These are phyloP conservation scores for Melanocharis versteri DNA, from an alignment of 2,113 vertebrate species.

Conservation along the genomic window DNA sequence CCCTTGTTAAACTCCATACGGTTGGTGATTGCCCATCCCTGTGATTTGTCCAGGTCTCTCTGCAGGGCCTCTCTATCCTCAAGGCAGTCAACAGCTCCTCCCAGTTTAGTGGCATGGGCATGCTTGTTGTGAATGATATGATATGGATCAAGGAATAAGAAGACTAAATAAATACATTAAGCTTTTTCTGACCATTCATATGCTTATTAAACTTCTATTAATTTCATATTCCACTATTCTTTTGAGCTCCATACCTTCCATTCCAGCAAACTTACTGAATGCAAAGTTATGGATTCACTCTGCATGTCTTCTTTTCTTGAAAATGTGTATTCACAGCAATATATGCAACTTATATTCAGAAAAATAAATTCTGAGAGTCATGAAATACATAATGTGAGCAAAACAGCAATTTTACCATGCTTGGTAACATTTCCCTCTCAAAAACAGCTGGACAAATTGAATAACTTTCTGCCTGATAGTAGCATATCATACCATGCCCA, in stretches of 20 bases:
- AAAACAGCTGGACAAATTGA: not conserved
- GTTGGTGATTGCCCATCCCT: not conserved
- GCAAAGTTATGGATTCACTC: not conserved
- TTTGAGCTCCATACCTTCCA: not conserved
- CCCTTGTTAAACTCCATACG: accelerated
- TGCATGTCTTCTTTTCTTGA: not conserved
- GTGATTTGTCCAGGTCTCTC: not conserved
- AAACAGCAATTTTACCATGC: not conserved
- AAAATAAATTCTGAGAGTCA: not conserved
- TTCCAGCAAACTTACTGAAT: not conserved
- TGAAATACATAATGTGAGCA: not conserved
- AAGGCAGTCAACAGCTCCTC: not conserved
- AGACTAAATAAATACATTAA: not conserved
- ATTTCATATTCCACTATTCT: not conserved
- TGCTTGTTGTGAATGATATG: not conserved
- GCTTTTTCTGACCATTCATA: not conserved
- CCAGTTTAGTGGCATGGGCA: not conserved
- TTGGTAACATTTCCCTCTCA: not conserved
- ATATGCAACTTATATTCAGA: not conserved
- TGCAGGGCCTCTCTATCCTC: not conserved
- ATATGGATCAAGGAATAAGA: not conserved
- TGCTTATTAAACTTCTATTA: not conserved
- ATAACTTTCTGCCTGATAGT: not conserved
- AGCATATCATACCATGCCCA: not conserved
- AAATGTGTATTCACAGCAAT: not conserved